Conservation (phyloP, 2,113 vertebrate species). For the Mus spicilegus region DNA sequence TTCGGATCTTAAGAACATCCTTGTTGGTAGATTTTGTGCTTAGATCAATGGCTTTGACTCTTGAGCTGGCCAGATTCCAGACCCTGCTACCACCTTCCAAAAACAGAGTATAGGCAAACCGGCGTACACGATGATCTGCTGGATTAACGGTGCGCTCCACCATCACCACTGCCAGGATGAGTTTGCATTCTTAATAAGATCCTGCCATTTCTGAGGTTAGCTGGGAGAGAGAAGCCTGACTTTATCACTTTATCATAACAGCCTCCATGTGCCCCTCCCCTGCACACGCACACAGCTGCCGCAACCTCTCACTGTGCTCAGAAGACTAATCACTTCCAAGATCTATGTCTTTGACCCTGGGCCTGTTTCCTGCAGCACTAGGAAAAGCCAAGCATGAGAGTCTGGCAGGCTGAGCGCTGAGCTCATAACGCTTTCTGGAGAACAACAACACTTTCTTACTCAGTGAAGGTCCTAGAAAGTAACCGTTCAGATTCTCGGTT, state of each 20-base stretch:
- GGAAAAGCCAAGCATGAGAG: not conserved
- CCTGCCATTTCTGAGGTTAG: not conserved
- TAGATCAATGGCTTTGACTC: conserved; percentile 9
- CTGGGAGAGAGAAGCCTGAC: not conserved
- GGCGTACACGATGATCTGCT: not conserved
- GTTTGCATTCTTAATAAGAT: not conserved
- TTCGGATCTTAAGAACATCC: not conserved
- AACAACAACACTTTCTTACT: not conserved
- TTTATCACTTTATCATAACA: not conserved
- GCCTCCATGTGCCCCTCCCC: not conserved
- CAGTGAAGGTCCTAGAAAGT: not conserved
- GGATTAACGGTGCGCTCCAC: no score
- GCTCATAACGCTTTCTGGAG: not conserved
- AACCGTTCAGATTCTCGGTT: not conserved
- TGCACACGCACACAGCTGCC: not conserved
- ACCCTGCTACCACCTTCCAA: not conserved
- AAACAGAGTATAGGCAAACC: not conserved
- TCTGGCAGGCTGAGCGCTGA: not conserved
- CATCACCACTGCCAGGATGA: not conserved
- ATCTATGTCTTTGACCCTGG: not conserved
- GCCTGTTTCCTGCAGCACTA: not conserved
- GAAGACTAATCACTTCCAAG: not conserved
- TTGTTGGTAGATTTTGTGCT: not conserved
- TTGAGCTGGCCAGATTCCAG: not conserved
- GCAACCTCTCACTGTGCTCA: not conserved